Evolutionary conservation across 2,113 vertebrate species (phyloP), one percentile per base, ranked within the genome.

Genomic region (Hemibagrus wyckioides): DNA sequence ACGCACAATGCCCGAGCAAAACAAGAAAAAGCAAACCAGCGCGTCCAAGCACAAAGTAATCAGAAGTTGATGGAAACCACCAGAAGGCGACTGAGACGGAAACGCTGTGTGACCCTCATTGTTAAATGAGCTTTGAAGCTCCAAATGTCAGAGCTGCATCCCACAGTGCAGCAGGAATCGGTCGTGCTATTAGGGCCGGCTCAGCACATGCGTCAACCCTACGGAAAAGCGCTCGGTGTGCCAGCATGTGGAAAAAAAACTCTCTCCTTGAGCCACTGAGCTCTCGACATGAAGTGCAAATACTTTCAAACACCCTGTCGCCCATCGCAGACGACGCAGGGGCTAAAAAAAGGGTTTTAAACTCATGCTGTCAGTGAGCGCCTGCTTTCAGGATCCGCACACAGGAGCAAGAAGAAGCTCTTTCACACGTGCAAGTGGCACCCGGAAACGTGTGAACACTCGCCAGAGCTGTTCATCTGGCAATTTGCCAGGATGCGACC

Each of bases 121-220:
- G 77, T 85, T 89, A 89, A 89, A 87, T 89, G 89, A 85, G 89
- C 86, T 88, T 61, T 79, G 89, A 89, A 77, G 82, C 84, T 80
- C 80, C 89, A 90, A 88, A 87, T 83, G 83, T 87, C 86, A 83
- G 57, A 30, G 7, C 59, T 25, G 54, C 50, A 71, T 90, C 83
- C 83, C 59, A 85, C 88, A 67, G 44, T 75, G 67, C 56, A 33
- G 44, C 36, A 54, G 61, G 82, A 87, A 82, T 48, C 41, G 71
- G 21, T 48, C 71, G 1, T 36, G 84, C 80, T 73, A 82, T 75
- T 82, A 84, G 79, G n/a, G 67, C 19, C 10, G 14, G 85, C 50
- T 73, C 79, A 57, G 85, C 63, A 23, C 61, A 71, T 36, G 63
- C 85, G 21, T 50, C 30, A 80, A 54, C 76, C 21, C 52, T 1